These are phyloP conservation scores for Hydra vulgaris DNA, from an alignment of 30 jellyfish, hydroid and myxozoan genomes.

Conservation along the genomic window DNA sequence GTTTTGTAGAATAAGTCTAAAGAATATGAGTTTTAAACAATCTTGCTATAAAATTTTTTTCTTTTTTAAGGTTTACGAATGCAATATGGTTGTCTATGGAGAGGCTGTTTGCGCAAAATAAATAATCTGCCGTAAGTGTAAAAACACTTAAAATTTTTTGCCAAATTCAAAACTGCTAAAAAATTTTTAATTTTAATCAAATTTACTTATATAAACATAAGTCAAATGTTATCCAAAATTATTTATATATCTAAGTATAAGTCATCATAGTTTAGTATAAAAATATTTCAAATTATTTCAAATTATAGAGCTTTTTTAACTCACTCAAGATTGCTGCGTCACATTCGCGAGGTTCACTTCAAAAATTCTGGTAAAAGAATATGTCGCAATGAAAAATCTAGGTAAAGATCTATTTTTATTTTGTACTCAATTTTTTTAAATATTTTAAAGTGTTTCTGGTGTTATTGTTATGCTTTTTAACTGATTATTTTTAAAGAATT, in stretches of 20 bases:
- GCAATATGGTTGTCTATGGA: neutral
- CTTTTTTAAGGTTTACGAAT: neutral
- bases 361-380: conserved; percentile 73
- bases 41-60: neutral
- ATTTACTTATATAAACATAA: too few species aligned
- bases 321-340: conserved; percentile 79
- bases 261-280: too few species aligned
- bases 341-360: conserved; percentile 90
- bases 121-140: neutral
- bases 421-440: neutral
- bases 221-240: too few species aligned
- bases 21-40: too few species aligned
- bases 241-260: too few species aligned
- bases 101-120: neutral
- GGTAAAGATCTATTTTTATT: conserved; percentile 13
- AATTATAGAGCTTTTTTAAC: conserved; percentile 67
- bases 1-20: too few species aligned
- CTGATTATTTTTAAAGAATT: too few species aligned
- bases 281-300: neutral
- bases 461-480: too few species aligned
- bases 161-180: neutral
- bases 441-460: too few species aligned
- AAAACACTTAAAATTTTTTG: neutral
- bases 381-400: conserved; percentile 60
- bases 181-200: too few species aligned